A percentile compares a stretch with the other conserved stretches of the same genome.
Conservation (phyloP, 2,888 invertebrate species). For the Nomada goodeniana region DNA sequence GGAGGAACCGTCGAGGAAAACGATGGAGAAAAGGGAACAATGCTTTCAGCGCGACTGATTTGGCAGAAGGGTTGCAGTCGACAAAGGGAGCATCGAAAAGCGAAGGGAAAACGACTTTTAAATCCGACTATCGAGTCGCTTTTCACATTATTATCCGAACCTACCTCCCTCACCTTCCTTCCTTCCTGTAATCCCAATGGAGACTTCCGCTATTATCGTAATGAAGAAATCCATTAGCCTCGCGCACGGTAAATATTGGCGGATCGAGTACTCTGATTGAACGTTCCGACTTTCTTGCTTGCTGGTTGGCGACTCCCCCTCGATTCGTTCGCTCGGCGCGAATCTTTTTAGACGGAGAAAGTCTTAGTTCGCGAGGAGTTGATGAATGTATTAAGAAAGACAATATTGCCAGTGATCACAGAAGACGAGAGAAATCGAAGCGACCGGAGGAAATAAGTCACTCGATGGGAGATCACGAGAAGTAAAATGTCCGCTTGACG, state of each 20-base stretch:
- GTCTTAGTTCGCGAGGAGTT: no score
- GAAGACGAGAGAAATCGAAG: background rate
- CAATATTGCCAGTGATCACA: no score
- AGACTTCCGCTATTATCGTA: slow-evolving; percentile 55
- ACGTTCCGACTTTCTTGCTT: slow-evolving; percentile 2
- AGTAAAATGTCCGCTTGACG: background rate
- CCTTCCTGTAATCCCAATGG: slow-evolving; percentile 41
- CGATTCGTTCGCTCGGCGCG: slow-evolving; percentile 9
- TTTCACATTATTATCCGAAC: slow-evolving; percentile 45
- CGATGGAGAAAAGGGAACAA: background rate
- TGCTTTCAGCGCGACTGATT: background rate
- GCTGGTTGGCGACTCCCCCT: slow-evolving; percentile 3
- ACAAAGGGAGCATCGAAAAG: slow-evolving; percentile 30
- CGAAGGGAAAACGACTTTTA: slow-evolving; percentile 37
- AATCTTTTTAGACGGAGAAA: background rate
- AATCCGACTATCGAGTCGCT: slow-evolving; percentile 20
- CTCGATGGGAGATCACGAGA: background rate
- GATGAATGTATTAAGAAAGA: no score
- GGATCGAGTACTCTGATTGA: slow-evolving; percentile 49
- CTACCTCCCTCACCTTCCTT: slow-evolving; percentile 28
- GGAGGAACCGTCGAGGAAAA: background rate
- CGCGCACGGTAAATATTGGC: slow-evolving; percentile 60
- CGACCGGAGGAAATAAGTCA: background rate
- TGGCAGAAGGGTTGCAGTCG: background rate
- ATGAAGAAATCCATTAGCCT: slow-evolving; percentile 71